Percentiles rank a stretch among this genome's conserved stretches.
These are phyloP conservation scores for Limanda limanda DNA, from an alignment of 2,113 vertebrate species.

Conservation along the genomic window DNA sequence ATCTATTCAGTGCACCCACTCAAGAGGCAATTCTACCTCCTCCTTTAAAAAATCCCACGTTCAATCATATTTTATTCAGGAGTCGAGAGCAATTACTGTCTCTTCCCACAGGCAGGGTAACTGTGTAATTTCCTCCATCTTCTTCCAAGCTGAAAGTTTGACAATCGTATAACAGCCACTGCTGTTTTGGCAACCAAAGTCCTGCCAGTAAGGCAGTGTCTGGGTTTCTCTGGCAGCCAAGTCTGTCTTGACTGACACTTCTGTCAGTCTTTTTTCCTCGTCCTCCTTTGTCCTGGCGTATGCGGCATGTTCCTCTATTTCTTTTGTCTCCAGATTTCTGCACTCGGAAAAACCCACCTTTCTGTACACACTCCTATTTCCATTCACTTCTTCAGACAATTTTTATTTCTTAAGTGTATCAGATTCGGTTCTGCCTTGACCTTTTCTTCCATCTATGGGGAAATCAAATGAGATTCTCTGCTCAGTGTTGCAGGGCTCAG, in stretches of 20 bases:
- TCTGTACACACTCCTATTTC: conserved; percentile 22
- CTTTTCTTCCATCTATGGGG: conserved; percentile 19
- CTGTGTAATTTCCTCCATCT: conserved; percentile 80
- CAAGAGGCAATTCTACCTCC: conserved; percentile 38
- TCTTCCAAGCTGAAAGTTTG: conserved; percentile 74
- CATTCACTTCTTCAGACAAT: conserved; percentile 13
- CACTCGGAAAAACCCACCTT: not conserved
- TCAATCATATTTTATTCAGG: conserved; percentile 83
- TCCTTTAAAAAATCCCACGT: conserved; percentile 63
- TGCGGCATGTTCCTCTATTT: conserved; percentile 23
- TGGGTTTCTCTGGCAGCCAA: conserved; percentile 66
- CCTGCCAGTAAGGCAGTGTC: conserved; percentile 57
- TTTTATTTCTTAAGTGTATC: conserved; percentile 22
- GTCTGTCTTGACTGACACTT: conserved; percentile 55
- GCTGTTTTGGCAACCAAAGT: conserved; percentile 74
- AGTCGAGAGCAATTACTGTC: conserved; percentile 76
- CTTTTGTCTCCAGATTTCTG: conserved; percentile 4
- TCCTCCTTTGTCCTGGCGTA: conserved; percentile 26
- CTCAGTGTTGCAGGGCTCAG: conserved; percentile 20
- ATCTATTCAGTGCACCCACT: conserved; percentile 50
- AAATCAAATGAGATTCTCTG: conserved; percentile 38
- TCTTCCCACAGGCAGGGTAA: conserved; percentile 71
- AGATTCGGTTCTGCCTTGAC: conserved; percentile 27
- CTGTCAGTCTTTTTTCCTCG: conserved; percentile 34
- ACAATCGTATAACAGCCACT: conserved; percentile 66